These are phyloP conservation scores for Bolinopsis microptera DNA, from an alignment of 37 sponge, comb jelly and placozoan genomes.

Conservation along the genomic window DNA sequence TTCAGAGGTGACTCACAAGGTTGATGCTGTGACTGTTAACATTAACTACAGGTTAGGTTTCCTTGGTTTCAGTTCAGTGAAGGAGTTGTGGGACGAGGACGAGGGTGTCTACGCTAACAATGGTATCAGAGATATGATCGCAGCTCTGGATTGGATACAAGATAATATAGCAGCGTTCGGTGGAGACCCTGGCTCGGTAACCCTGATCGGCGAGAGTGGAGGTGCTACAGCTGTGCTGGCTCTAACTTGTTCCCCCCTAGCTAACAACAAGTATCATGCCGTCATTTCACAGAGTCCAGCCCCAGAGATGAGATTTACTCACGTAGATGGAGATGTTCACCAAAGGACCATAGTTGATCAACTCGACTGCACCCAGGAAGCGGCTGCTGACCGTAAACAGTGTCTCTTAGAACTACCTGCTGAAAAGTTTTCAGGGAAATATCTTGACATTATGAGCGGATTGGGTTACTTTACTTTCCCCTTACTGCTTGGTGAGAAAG, in stretches of 20 bases:
- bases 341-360: constrained; percentile 8
- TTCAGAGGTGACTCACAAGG: neutral
- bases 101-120: constrained; percentile 13
- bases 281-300: constrained; percentile 42
- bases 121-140: constrained; percentile 49
- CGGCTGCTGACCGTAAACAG: neutral
- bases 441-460: neutral
- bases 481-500: neutral
- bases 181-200: constrained; percentile 33
- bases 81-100: constrained; percentile 58
- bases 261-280: constrained; percentile 42
- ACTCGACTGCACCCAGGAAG: neutral
- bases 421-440: neutral
- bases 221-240: constrained; percentile 58
- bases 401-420: constrained; percentile 8
- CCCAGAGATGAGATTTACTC: neutral
- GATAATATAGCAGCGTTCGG: constrained; percentile 48
- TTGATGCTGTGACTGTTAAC: constrained; percentile 38
- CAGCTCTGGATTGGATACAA: constrained; percentile 40
- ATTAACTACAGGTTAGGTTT: constrained; percentile 57
- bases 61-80: constrained; percentile 3
- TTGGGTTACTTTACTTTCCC: constrained; percentile 30
- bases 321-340: neutral
- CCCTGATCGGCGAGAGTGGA: constrained; percentile 51
- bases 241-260: constrained; percentile 29